A percentile compares a stretch with the other conserved stretches of the same genome.
Evolutionary conservation across 2,113 vertebrate species (phyloP).

Genomic region (Tympanuchus pallidicinctus): DNA sequence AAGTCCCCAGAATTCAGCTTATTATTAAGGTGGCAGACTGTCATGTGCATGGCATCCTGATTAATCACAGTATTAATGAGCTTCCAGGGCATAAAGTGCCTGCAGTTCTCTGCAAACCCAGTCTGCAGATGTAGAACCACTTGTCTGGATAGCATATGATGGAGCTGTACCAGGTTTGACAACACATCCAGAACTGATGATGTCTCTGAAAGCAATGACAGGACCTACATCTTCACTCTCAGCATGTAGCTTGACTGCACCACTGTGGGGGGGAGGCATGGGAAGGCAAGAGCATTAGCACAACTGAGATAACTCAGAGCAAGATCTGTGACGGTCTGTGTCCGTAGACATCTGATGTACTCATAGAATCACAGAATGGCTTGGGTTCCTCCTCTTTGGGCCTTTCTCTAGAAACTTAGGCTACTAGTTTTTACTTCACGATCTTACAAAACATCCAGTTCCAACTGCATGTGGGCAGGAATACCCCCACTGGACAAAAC

Average conservation of each 20-base stretch:
- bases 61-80: not conserved
- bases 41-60: fast-evolving
- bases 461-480: not conserved
- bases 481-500: not conserved
- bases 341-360: not conserved
- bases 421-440: too few relatives aligned
- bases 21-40: not conserved
- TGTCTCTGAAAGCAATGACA: not conserved
- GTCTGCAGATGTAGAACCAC: not conserved
- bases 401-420: too few relatives aligned
- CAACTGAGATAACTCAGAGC: fast-evolving
- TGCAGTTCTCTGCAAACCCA: not conserved
- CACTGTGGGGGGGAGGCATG: not conserved
- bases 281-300: not conserved
- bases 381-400: not conserved
- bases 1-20: not conserved
- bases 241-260: not conserved
- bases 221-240: not conserved
- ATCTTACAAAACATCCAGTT: not conserved
- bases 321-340: not conserved
- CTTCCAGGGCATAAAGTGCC: fast-evolving
- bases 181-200: not conserved
- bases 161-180: not conserved
- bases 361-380: not conserved
- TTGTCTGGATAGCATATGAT: fast-evolving